phyloP scores from a whole-genome alignment of 92 coral and sea anemone species.

The Parazoanthus atlanticus region DNA sequence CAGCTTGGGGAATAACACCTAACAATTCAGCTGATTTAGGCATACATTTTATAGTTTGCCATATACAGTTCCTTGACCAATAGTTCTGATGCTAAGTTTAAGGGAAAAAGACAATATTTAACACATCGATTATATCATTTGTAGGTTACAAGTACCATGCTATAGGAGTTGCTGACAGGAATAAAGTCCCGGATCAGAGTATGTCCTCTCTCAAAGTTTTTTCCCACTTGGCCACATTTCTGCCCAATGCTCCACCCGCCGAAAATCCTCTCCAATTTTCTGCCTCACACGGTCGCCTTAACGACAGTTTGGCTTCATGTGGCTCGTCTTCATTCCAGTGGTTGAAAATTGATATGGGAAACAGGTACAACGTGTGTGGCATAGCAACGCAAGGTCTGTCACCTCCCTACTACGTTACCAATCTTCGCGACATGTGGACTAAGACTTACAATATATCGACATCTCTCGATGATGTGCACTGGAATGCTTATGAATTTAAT shows the following conservation, averaged over 20 bases:
- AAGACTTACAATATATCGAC: slow-evolving; percentile 1
- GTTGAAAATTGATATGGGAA: not conserved
- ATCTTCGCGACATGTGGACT: not conserved
- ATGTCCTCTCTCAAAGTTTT: too few relatives aligned
- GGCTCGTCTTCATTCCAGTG: not conserved
- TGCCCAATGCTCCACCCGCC: not conserved
- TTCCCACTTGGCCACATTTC: too few relatives aligned
- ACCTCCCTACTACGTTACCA: not conserved
- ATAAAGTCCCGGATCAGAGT: too few relatives aligned
- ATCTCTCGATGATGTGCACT: not conserved
- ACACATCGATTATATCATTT: too few relatives aligned
- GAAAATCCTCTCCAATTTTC: not conserved
- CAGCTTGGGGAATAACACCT: too few relatives aligned
- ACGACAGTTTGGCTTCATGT: not conserved
- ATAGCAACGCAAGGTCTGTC: slow-evolving; percentile 2
- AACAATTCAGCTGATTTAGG: too few relatives aligned
- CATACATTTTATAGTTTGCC: too few relatives aligned
- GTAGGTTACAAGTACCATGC: too few relatives aligned
- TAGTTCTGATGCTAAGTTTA: too few relatives aligned
- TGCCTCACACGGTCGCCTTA: not conserved
- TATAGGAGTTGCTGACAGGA: too few relatives aligned
- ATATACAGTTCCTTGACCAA: too few relatives aligned
- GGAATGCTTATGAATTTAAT: not conserved
- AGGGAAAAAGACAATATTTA: too few relatives aligned
- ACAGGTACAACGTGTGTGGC: not conserved